Conservation (phyloP, 2,797 vertebrate species). For the Dendrocincla tyrannina region DNA sequence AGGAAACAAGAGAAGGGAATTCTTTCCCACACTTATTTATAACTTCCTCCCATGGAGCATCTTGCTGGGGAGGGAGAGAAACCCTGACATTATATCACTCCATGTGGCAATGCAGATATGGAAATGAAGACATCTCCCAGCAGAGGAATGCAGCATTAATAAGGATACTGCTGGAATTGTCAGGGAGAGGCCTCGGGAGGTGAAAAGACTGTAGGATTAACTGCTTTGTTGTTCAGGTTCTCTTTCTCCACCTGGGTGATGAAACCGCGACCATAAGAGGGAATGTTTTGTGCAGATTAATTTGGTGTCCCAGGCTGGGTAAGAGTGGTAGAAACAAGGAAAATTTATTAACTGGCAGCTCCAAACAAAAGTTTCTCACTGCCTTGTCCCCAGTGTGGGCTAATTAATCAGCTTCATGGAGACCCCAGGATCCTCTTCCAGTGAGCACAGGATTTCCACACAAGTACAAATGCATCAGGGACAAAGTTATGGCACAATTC, state of each 20-base stretch:
- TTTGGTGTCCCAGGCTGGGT: background rate
- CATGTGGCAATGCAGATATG: background rate
- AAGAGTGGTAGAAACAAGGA: background rate
- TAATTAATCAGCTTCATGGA: constrained; percentile 24
- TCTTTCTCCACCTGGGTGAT: background rate
- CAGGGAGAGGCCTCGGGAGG: background rate
- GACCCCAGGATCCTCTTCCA: background rate
- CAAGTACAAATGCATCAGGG: background rate
- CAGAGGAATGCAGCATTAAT: background rate
- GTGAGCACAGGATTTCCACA: background rate
- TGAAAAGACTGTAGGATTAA: background rate
- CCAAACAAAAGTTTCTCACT: background rate
- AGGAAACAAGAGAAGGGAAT: background rate
- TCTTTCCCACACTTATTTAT: background rate
- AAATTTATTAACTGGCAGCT: background rate
- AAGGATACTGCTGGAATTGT: background rate
- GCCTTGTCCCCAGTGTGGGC: background rate
- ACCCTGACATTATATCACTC: background rate
- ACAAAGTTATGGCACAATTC: background rate
- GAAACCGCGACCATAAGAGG: background rate
- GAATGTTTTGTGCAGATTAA: background rate
- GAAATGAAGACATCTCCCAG: constrained; percentile 20
- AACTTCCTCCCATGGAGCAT: background rate
- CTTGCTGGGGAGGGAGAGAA: background rate
- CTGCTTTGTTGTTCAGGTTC: background rate